Evolutionary conservation across 2,888 invertebrate species (phyloP).

Genomic region (Xestia ashworthii): DNA sequence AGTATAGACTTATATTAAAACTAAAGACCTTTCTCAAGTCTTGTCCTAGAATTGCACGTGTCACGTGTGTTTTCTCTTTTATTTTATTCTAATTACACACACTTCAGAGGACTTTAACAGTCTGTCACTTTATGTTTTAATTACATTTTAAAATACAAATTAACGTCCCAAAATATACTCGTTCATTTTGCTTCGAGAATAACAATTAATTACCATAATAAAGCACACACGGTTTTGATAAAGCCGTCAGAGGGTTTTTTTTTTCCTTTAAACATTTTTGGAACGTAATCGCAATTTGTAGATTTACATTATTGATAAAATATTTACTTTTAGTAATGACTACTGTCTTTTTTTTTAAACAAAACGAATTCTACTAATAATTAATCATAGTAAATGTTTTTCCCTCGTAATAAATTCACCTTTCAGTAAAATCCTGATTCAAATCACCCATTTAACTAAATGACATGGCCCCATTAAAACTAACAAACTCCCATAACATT

Average conservation of each 20-base stretch:
- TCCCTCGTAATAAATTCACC: slow-evolving; percentile 2
- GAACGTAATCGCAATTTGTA: background rate
- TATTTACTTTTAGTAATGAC: background rate
- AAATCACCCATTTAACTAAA: slow-evolving; percentile 33
- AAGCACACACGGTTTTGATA: slow-evolving; percentile 47
- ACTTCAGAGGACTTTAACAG: slow-evolving; percentile 7
- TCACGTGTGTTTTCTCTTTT: background rate
- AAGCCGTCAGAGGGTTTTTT: slow-evolving; percentile 28
- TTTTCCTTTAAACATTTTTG: background rate
- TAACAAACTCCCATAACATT: slow-evolving; percentile 54
- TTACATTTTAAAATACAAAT: slow-evolving; percentile 50
- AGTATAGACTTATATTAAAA: background rate
- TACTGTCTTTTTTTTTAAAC: background rate
- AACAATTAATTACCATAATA: slow-evolving; percentile 62
- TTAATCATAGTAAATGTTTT: slow-evolving; percentile 16
- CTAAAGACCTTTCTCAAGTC: no score
- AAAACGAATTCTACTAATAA: background rate
- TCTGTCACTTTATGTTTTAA: slow-evolving; percentile 42
- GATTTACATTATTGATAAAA: background rate
- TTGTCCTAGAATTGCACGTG: background rate
- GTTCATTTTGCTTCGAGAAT: slow-evolving; percentile 50
- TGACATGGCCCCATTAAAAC: slow-evolving; percentile 42
- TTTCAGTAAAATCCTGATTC: slow-evolving; percentile 13
- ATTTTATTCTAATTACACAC: slow-evolving; percentile 23
- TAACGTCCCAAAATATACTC: slow-evolving; percentile 43